Evolutionary conservation across 2,797 vertebrate species (phyloP).

Genomic region (Periophthalmus magnuspinnatus): DNA sequence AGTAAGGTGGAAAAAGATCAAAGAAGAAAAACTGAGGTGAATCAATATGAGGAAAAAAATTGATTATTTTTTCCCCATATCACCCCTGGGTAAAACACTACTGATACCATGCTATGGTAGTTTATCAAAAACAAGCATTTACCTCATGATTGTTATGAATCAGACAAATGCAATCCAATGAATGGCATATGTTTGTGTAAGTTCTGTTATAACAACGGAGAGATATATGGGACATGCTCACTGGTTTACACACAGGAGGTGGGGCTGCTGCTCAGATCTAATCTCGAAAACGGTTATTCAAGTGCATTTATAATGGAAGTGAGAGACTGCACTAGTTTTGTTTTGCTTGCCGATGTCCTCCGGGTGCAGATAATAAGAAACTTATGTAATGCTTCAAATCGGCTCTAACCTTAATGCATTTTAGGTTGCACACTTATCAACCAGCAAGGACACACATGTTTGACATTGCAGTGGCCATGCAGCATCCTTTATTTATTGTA

Average conservation of each 20-base stretch:
- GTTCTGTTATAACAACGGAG: constrained; percentile 68
- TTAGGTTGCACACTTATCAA: constrained; percentile 6
- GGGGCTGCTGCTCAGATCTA: constrained; percentile 41
- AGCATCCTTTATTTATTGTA: neutral
- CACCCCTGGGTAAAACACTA: no score
- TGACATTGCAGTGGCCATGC: neutral
- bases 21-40: no score
- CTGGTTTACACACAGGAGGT: constrained; percentile 41
- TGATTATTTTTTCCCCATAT: no score
- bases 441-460: neutral
- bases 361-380: constrained; percentile 48
- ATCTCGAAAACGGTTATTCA: constrained; percentile 51
- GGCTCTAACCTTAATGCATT: constrained; percentile 37
- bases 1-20: no score
- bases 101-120: no score
- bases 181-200: constrained; percentile 48
- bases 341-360: constrained; percentile 31
- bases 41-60: no score
- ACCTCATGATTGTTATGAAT: neutral
- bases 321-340: constrained; percentile 48
- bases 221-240: constrained; percentile 63
- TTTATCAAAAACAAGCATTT: neutral
- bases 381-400: constrained; percentile 39
- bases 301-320: constrained; percentile 34
- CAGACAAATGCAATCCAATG: neutral